Conservation (phyloP, 1,140 invertebrate species). For the Drosophila funebris region DNA sequence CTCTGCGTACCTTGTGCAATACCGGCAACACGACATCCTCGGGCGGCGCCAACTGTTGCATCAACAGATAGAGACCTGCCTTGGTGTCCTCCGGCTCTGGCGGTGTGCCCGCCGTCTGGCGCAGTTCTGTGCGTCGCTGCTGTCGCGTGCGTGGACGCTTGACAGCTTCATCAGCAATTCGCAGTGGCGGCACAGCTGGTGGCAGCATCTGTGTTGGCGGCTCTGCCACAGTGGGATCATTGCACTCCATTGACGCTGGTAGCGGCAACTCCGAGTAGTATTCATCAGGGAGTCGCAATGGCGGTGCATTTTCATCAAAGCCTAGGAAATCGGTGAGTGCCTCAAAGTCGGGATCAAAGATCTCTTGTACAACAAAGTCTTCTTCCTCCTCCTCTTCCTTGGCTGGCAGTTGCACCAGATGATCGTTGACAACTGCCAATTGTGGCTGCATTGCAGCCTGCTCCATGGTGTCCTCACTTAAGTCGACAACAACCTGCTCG, state of each 20-base stretch:
- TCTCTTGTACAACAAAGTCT: conserved; percentile 3
- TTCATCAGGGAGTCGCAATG: conserved; percentile 28
- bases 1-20: neutral
- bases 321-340: conserved; percentile 43
- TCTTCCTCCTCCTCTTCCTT: conserved; percentile 22
- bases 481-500: conserved; percentile 51
- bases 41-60: conserved; percentile 58
- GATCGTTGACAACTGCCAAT: neutral
- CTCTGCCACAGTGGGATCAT: neutral
- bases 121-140: conserved; percentile 42
- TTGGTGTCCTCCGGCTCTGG: conserved; percentile 43
- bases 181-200: neutral
- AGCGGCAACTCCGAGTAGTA: conserved; percentile 35
- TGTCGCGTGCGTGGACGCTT: conserved; percentile 49
- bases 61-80: conserved; percentile 33
- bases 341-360: conserved; percentile 29
- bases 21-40: neutral
- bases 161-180: neutral
- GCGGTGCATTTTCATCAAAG: conserved; percentile 49
- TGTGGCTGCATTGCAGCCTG: neutral
- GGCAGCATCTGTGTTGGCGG: conserved; percentile 17
- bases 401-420: neutral
- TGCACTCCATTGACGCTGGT: too few species aligned
- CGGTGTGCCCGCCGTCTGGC: neutral
- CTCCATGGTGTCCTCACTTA: conserved; percentile 60